These are phyloP conservation scores for Anser cygnoides DNA, from an alignment of 2,113 vertebrate species.

Conservation along the genomic window DNA sequence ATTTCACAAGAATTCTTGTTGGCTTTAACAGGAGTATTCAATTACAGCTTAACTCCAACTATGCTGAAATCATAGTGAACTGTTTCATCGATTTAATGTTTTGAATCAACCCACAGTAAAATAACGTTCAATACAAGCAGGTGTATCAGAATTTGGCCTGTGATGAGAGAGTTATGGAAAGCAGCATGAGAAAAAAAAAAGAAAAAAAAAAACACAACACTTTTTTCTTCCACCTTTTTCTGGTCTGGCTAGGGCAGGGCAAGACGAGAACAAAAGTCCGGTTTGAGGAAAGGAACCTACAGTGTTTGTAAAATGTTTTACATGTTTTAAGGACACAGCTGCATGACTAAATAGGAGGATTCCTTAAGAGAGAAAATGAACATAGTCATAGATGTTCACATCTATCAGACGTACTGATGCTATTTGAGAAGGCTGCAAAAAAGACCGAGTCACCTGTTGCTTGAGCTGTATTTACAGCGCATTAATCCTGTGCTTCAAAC, in stretches of 20 bases:
- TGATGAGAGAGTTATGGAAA: background rate
- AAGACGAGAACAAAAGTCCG: background rate
- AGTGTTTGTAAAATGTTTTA: background rate
- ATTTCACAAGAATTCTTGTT: background rate
- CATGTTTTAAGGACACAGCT: background rate
- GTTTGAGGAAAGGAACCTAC: background rate
- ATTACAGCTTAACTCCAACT: background rate
- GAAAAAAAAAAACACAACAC: too few relatives aligned
- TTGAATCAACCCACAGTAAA: background rate
- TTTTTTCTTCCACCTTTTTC: background rate
- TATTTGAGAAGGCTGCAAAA: too few relatives aligned
- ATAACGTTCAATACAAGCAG: background rate
- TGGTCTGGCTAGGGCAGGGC: background rate
- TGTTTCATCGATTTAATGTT: background rate
- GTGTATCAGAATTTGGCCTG: fast-evolving
- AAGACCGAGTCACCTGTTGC: too few relatives aligned
- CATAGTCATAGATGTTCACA: background rate
- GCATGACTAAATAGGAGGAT: background rate
- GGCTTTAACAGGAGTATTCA: background rate
- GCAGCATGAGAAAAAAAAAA: background rate
- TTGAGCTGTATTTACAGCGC: too few relatives aligned
- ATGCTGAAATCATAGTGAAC: background rate
- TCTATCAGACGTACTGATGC: background rate
- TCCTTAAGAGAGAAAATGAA: background rate
- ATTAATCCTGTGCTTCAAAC: too few relatives aligned